Evolutionary conservation across 1,140 invertebrate genomes (phyloP).

Genomic region (Choristoneura fumiferana): DNA sequence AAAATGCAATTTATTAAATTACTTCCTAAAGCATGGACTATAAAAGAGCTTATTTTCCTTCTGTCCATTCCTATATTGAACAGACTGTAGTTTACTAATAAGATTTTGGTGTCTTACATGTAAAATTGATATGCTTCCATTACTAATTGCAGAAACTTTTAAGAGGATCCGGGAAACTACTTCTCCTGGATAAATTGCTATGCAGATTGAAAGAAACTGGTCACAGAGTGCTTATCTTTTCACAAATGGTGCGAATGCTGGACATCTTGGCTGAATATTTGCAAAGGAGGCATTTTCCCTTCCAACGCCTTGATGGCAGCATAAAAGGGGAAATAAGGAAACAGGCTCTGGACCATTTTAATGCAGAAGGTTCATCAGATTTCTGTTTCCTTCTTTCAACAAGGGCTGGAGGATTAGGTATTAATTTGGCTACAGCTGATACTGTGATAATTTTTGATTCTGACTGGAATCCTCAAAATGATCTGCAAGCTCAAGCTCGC

Average conservation of each 20-base stretch:
- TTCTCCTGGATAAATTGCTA: constrained; percentile 95
- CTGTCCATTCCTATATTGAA: too few relatives aligned
- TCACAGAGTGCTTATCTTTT: constrained; percentile 97
- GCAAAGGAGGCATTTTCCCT: constrained; percentile 93
- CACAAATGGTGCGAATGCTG: constrained; percentile 98
- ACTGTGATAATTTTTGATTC: constrained; percentile 99
- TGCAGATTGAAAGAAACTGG: constrained; percentile 94
- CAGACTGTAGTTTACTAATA: too few relatives aligned
- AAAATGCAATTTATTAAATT: constrained; percentile 30
- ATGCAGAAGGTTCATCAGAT: constrained; percentile 94
- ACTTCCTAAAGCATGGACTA: too few relatives aligned
- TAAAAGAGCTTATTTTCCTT: too few relatives aligned
- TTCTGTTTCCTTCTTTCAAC: constrained; percentile 99
- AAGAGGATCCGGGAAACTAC: constrained; percentile 94
- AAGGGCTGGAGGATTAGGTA: constrained; percentile 97
- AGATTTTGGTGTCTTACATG: not conserved
- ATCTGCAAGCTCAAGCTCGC: constrained; percentile 97
- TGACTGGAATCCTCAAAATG: constrained; percentile 99
- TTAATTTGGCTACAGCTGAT: constrained; percentile 99
- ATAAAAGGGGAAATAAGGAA: constrained; percentile 95
- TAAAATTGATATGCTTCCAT: constrained; percentile 1
- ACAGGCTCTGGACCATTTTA: constrained; percentile 97
- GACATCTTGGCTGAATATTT: constrained; percentile 97
- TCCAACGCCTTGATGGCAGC: constrained; percentile 96
- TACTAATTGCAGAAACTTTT: constrained; percentile 85